These are phyloP conservation scores for Holotrichia oblita DNA, from an alignment of 1,140 invertebrate genomes.

Conservation along the genomic window DNA sequence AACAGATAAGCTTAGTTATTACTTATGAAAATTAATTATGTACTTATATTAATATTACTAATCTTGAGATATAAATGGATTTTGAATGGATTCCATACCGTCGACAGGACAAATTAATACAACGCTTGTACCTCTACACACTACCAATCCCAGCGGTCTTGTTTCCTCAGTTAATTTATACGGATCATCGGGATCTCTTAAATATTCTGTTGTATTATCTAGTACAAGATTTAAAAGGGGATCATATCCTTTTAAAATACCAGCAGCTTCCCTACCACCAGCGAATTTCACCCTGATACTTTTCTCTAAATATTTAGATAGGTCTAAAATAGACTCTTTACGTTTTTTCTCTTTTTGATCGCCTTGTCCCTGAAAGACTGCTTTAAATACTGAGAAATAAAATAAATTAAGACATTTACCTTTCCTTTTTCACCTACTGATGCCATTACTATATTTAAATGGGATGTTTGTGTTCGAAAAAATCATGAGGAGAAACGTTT, in stretches of 20 bases:
- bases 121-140: conserved; percentile 96
- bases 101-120: conserved; percentile 97
- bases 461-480: background rate
- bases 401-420: no score
- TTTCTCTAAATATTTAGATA: conserved; percentile 97
- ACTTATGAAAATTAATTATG: no score
- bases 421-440: conserved; percentile 43
- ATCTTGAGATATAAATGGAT: conserved; percentile 95
- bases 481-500: conserved; percentile 1
- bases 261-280: conserved; percentile 96
- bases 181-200: conserved; percentile 96
- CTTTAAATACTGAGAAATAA: background rate
- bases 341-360: conserved; percentile 92
- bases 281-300: conserved; percentile 98
- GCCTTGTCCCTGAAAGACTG: conserved; percentile 53
- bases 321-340: conserved; percentile 97
- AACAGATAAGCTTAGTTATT: no score
- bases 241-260: conserved; percentile 97
- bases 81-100: conserved; percentile 97
- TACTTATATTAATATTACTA: conserved; percentile 45
- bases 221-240: conserved; percentile 95
- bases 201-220: conserved; percentile 95
- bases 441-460: conserved; percentile 34
- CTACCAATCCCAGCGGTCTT: conserved; percentile 91
- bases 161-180: conserved; percentile 97